A percentile compares a stretch with the other conserved stretches of the same genome.
Conservation (phyloP, 2,113 vertebrate species). For the Menura novaehollandiae region DNA sequence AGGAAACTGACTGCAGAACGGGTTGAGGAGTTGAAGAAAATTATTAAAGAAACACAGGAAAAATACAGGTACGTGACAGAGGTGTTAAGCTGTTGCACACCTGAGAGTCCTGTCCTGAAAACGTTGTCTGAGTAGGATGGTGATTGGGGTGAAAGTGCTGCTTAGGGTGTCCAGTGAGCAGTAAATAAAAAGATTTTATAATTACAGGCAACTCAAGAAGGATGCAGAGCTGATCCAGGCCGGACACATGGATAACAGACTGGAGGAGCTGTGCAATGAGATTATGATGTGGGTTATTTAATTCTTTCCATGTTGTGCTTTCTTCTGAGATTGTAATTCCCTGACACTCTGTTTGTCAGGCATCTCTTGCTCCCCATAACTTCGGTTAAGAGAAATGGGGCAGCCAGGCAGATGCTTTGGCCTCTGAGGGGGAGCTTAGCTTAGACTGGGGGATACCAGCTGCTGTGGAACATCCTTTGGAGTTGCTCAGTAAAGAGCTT, state of each 20-base stretch:
- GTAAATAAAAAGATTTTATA: background rate
- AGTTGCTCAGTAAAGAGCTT: background rate
- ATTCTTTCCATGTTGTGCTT: background rate
- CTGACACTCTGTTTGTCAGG: background rate
- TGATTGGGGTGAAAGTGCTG: background rate
- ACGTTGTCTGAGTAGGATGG: background rate
- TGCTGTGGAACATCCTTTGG: background rate
- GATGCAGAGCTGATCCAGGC: constrained; percentile 94
- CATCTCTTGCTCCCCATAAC: background rate
- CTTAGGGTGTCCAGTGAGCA: background rate
- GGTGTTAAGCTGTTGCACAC: background rate
- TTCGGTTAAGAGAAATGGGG: background rate
- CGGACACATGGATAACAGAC: constrained; percentile 91
- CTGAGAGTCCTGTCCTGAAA: background rate
- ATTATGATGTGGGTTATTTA: constrained; percentile 83
- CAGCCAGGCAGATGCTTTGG: background rate
- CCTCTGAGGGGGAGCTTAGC: background rate
- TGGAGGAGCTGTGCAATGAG: constrained; percentile 93
- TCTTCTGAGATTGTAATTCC: background rate
- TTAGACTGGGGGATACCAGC: background rate
- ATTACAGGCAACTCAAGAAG: constrained; percentile 90
- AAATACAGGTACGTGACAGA: constrained; percentile 84
- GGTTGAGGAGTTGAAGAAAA: constrained; percentile 95
- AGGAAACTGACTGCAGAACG: constrained; percentile 90
- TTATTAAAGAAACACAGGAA: constrained; percentile 96